Conservation (phyloP, 2,888 invertebrate genomes). For the Amiota mariae region DNA sequence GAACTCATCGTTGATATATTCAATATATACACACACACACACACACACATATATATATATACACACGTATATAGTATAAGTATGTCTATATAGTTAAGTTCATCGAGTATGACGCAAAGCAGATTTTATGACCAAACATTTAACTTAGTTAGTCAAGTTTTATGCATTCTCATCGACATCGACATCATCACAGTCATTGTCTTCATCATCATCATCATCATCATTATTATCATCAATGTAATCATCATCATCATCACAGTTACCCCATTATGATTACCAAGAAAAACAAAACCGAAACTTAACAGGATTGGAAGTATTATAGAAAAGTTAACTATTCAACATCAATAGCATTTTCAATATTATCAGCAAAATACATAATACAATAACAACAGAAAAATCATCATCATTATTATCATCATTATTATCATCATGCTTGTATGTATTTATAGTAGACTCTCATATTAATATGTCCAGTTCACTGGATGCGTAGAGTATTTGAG, state of each 20-base stretch:
- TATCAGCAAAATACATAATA: not conserved
- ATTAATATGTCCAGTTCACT: no score
- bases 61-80: not conserved
- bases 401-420: no score
- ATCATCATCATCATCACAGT: conserved; percentile 4
- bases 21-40: not conserved
- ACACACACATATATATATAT: not conserved
- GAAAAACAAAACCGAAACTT: no score
- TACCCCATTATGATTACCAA: not conserved
- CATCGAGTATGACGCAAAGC: not conserved
- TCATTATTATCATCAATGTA: not conserved
- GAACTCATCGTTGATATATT: not conserved
- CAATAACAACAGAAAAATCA: no score
- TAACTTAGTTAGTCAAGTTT: conserved; percentile 17
- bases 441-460: no score
- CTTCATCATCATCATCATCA: not conserved
- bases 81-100: not conserved
- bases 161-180: conserved; percentile 15
- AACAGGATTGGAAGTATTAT: no score
- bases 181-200: not conserved
- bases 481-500: no score
- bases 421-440: no score
- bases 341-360: not conserved
- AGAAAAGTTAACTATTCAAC: not conserved
- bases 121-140: conserved; percentile 20